These are phyloP conservation scores for Tokudaia tokunoshimensis DNA, from an alignment of 2,797 vertebrate species.

Conservation along the genomic window DNA sequence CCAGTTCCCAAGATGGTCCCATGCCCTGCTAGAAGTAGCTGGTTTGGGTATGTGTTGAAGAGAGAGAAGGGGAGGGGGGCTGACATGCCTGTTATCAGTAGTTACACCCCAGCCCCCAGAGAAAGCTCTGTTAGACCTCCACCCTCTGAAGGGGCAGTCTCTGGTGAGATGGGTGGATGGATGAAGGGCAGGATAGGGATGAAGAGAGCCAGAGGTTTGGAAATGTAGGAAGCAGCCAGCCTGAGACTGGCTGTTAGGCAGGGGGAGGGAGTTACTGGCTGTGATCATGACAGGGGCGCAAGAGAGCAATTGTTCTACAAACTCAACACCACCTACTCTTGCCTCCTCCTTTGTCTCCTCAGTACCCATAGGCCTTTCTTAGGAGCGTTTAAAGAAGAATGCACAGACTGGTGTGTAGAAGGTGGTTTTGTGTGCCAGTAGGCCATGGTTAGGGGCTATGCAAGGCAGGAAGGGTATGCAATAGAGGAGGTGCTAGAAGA, in stretches of 20 bases:
- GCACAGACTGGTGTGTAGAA: neutral
- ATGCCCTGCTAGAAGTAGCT: neutral
- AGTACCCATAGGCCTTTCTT: neutral
- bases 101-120: neutral
- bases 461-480: neutral
- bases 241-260: neutral
- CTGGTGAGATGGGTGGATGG: neutral
- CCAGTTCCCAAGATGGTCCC: neutral
- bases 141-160: neutral
- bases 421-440: neutral
- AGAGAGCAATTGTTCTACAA: neutral
- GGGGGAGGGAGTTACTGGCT: neutral
- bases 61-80: neutral
- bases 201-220: neutral
- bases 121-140: neutral
- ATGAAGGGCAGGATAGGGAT: neutral
- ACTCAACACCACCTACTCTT: neutral
- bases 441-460: neutral
- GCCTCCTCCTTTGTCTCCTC: neutral
- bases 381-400: neutral
- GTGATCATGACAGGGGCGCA: rapidly evolving
- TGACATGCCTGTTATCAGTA: neutral
- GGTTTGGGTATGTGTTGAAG: neutral
- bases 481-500: neutral
- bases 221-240: neutral